Base-by-base conservation (phyloP, 30 jellyfish, hydroid and myxozoan genomes). In the Morbakka virulenta region DNA sequence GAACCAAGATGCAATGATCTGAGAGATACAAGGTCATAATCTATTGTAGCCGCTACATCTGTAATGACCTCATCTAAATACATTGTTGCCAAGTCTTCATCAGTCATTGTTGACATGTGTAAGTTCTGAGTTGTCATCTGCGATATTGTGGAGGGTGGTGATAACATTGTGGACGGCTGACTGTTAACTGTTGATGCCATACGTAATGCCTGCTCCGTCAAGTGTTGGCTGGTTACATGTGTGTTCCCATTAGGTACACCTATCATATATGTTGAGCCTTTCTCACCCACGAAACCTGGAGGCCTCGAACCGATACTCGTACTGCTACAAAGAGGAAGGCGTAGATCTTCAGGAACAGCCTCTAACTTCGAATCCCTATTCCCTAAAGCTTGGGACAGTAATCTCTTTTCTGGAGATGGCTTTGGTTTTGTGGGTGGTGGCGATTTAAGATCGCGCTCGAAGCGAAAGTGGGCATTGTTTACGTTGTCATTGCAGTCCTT, bases 371-470 rank as follows among this genome's bases (percentile, higher is more conserved):
- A 41, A 41, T 41, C 57, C 13, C 57, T 9, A 41, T 9, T 6
- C 9, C 57, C 17, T 9, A 41, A 41, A 17, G 57, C 9, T 17
- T 41, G 57, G 13, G 17, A 6, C 17, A 17, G 57, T 41, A 22
- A 2, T 28, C 32, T 25, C n/a, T 31, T 26, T 41, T 83, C 23
- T 33, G n/a, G 13, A 47, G 24, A 50, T 69, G 98, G 98, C 62
- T 91, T 91, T 17, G 96, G 96, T 76, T 82, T 79, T 0, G 87
- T 76, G 12, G 96, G 82, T 14, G 98, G 98, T 27, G 96, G 95
- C 4, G 85, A 33, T 0, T 27, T 77, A 9, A 21, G 12, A 12
- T 11, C 30, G 27, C 83, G 4, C 24, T 30, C 13, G n/a, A 11
- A 52, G 9, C 13, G 57, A 22, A 34, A 33, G 24, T 62, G 78